Conservation (phyloP, 2,113 vertebrate genomes). For the Colaptes auratus region DNA sequence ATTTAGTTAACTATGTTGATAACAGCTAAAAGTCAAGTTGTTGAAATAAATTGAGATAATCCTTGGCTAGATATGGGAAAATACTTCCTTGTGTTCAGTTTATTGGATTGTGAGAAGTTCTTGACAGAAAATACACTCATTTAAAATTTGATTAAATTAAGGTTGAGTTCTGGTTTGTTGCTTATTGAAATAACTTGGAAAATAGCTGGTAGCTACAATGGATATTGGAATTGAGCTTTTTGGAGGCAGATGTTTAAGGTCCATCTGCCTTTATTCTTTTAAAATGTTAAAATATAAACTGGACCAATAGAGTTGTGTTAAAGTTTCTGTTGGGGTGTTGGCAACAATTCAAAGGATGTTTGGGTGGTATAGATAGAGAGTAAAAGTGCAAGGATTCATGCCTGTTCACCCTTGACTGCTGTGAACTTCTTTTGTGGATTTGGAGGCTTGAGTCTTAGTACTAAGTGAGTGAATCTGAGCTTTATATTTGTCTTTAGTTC, state of each 20-base stretch:
- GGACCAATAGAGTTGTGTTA: not conserved
- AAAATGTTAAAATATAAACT: not conserved
- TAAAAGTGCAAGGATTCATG: not conserved
- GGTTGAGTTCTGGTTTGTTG: not conserved
- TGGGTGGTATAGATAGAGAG: not conserved
- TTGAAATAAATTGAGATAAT: not conserved
- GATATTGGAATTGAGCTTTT: not conserved
- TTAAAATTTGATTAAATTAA: not conserved
- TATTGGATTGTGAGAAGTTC: not conserved
- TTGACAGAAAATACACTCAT: not conserved
- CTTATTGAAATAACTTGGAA: not conserved
- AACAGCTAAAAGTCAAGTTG: not conserved
- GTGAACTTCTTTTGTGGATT: not conserved
- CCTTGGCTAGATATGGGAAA: not conserved
- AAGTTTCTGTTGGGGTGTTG: fast-evolving
- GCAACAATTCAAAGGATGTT: not conserved
- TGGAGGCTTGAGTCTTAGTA: not conserved
- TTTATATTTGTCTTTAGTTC: not conserved
- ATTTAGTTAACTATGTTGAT: not conserved
- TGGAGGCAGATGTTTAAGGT: not conserved
- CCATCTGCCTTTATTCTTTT: not conserved
- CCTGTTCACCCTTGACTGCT: not conserved
- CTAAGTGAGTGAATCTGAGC: not conserved
- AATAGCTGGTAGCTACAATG: not conserved
- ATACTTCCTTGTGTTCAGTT: not conserved